Base-by-base conservation (phyloP, 2,113 vertebrate genomes). In the Phrynocephalus versicolor region DNA sequence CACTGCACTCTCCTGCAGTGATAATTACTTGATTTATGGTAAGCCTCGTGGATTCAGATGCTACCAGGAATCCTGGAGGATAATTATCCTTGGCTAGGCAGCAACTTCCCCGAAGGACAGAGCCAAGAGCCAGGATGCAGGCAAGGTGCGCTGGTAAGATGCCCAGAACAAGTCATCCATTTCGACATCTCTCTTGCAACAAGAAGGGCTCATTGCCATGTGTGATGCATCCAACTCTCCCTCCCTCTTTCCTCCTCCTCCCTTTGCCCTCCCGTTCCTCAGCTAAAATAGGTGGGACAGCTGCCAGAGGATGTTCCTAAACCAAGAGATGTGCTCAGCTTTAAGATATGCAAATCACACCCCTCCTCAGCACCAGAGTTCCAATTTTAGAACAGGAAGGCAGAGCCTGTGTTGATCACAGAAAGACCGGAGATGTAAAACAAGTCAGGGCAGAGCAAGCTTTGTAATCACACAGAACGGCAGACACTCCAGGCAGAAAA, bases 251-350 rank as follows among this genome's bases (percentile, higher is more conserved):
- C 6, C 58, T 1, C 18, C 70, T 30, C 16, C 35, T 18, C 30
- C 18, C 35, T 39, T 5, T 51, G 5, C 18, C n/a, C 30, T 85
- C 85, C 82, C 82, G 74, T 82, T 65, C 35, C 45, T 86, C 85
- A 12, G n/a, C 39, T 5, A 80, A 90, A 89, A 37, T 1, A 87
- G 80, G 74, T 55, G 18, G 87, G 89, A 72, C 85, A 89, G 88
- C 88, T 92, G 90, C 13, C 0, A 84, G 73, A 10, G n/a, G 18
- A 60, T 89, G 90, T 83, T 81, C 79, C 2, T 73, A 72, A 67
- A 18, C 77, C 89, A 80, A 85, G 73, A 64, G 81, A 87, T 90
- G 87, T 75, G 84, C 90, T 75, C 73, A 19, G 62, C 86, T 87
- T 76, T 76, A 85, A 84, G 73, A 74, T 75, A 86, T 83, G 79